These are phyloP conservation scores for Congeria kusceri DNA, from an alignment of 2,888 invertebrate species.

Conservation along the genomic window DNA sequence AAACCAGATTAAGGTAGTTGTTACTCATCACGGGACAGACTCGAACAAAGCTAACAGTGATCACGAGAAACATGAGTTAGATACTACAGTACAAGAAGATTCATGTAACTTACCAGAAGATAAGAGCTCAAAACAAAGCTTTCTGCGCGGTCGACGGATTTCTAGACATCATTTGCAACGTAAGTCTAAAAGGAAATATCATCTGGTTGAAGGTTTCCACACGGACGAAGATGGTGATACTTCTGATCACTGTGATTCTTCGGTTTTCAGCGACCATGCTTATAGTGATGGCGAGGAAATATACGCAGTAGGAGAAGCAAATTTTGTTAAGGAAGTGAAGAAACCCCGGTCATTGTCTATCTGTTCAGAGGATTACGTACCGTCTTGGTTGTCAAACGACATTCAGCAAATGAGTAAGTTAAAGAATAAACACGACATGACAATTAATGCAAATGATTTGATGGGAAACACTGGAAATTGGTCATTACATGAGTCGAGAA, in stretches of 20 bases:
- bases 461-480: background rate
- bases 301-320: background rate
- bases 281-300: slow-evolving; percentile 3
- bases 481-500: slow-evolving; percentile 15
- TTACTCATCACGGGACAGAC: too few species aligned
- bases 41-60: too few species aligned
- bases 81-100: too few species aligned
- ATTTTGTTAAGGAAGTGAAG: background rate
- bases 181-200: background rate
- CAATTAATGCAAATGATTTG: slow-evolving; percentile 6
- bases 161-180: background rate
- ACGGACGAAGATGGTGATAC: background rate
- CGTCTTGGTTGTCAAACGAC: slow-evolving; percentile 19
- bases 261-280: background rate
- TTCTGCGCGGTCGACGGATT: background rate
- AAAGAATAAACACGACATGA: too few species aligned
- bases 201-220: background rate
- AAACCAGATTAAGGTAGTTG: too few species aligned
- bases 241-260: background rate
- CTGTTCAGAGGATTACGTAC: slow-evolving; percentile 8
- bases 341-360: background rate
- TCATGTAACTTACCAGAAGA: too few species aligned
- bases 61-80: too few species aligned
- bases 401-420: too few species aligned
- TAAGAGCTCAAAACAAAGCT: too few species aligned